Conservation (phyloP, 2,113 vertebrate species). For the Origma solitaria region DNA sequence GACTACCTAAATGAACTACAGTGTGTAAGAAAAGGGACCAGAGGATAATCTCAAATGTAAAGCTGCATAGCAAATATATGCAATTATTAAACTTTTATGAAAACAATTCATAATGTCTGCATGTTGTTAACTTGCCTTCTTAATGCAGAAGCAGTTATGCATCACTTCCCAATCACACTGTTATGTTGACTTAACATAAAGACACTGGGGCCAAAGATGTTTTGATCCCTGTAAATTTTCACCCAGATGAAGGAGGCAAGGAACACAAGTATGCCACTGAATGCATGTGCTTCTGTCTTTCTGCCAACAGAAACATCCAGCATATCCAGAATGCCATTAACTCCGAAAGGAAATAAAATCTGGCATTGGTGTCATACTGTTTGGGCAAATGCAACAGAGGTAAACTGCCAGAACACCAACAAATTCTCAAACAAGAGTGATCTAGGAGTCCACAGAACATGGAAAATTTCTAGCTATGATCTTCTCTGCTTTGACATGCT, state of each 20-base stretch:
- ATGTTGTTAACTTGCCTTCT: conserved; percentile 36
- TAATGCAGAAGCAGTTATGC: conserved; percentile 31
- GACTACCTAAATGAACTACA: neutral
- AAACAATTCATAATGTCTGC: neutral
- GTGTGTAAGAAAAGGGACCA: neutral
- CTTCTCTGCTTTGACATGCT: neutral
- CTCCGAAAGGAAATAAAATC: neutral
- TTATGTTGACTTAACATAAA: conserved; percentile 37
- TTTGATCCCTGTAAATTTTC: neutral
- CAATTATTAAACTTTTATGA: neutral
- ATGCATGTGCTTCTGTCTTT: rapidly evolving
- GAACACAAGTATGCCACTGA: neutral
- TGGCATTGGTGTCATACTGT: neutral
- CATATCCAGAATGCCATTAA: neutral
- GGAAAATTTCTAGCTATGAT: neutral
- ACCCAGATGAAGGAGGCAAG: neutral
- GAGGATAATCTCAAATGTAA: neutral
- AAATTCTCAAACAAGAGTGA: neutral
- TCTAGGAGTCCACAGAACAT: neutral
- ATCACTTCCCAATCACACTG: conserved; percentile 5
- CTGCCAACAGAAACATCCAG: neutral
- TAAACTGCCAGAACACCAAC: neutral
- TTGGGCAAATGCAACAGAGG: rapidly evolving
- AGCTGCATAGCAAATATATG: neutral
- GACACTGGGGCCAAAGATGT: neutral